Percentiles rank a stretch among this genome's conserved stretches.
phyloP scores from a whole-genome alignment of 2,113 vertebrate genomes.

The Chroicocephalus ridibundus region DNA sequence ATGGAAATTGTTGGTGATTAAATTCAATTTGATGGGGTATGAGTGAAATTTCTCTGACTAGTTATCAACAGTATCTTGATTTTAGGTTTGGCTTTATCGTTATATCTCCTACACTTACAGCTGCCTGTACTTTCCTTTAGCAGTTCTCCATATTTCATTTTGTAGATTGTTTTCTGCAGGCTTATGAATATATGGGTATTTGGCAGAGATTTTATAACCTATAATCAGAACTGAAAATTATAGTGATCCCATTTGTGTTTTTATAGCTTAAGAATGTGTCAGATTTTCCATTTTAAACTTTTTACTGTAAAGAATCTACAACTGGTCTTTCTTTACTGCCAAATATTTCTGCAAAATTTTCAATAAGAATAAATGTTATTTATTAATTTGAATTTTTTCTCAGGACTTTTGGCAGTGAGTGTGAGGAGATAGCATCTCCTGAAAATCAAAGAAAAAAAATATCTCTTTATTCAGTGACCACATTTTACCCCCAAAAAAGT shows the following conservation, averaged over 20 bases:
- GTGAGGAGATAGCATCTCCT: not conserved
- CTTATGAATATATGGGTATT: slow-evolving; percentile 34
- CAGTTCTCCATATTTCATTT: slow-evolving; percentile 43
- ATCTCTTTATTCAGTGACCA: not conserved
- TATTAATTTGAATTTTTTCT: slow-evolving; percentile 29
- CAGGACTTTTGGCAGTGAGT: not conserved
- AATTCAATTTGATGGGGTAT: slow-evolving; percentile 39
- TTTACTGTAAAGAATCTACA: slow-evolving; percentile 2
- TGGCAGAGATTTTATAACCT: slow-evolving; percentile 54
- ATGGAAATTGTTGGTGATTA: slow-evolving; percentile 41
- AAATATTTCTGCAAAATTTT: slow-evolving; percentile 38
- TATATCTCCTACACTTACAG: slow-evolving; percentile 18
- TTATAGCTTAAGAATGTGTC: slow-evolving; percentile 46
- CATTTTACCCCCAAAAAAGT: not conserved
- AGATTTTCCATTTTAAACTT: slow-evolving; percentile 57
- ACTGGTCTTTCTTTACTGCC: not conserved
- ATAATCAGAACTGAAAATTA: slow-evolving; percentile 63
- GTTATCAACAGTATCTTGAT: slow-evolving; percentile 44
- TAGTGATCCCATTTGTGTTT: slow-evolving; percentile 57
- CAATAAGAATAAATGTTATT: not conserved
- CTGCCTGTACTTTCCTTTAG: slow-evolving; percentile 35
- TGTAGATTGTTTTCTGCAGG: slow-evolving; percentile 34
- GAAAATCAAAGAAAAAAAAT: not conserved
- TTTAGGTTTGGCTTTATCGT: slow-evolving; percentile 51
- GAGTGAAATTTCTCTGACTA: slow-evolving; percentile 36